Evolutionary conservation across 2,113 vertebrate genomes (phyloP).

Genomic region (Archilochus colubris): DNA sequence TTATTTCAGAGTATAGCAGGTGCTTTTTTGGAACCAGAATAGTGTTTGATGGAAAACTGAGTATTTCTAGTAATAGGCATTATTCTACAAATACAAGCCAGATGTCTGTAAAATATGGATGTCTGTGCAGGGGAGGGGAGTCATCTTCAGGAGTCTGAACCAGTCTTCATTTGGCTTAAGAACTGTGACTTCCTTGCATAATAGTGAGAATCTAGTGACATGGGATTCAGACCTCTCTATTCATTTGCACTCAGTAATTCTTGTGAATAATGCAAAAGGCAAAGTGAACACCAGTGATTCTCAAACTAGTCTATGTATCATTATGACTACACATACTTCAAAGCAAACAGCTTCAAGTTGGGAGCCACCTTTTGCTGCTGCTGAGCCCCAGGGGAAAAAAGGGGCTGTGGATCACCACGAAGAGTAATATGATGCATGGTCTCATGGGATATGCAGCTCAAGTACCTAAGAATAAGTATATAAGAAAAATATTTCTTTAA

Average conservation of each 20-base stretch:
- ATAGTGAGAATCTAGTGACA: rapidly evolving
- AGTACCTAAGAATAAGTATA: neutral
- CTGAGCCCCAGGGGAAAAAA: neutral
- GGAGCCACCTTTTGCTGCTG: neutral
- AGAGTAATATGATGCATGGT: neutral
- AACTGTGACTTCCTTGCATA: neutral
- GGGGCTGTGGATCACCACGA: neutral
- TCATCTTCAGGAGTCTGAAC: neutral
- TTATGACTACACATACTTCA: neutral
- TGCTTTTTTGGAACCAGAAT: neutral
- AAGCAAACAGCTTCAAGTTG: neutral
- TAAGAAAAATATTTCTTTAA: too few relatives aligned
- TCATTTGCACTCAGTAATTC: neutral
- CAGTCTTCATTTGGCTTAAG: neutral
- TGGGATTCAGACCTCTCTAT: neutral
- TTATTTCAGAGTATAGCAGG: neutral
- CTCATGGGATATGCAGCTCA: rapidly evolving
- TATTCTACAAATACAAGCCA: neutral
- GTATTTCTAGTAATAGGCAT: neutral
- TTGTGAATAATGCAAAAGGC: constrained; percentile 13
- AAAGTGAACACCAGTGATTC: neutral
- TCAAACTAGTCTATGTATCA: neutral
- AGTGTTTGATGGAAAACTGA: neutral
- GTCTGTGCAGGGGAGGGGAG: neutral
- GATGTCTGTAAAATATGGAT: too few relatives aligned